Conservation (phyloP, 2,113 vertebrate species). For the Python bivittatus region DNA sequence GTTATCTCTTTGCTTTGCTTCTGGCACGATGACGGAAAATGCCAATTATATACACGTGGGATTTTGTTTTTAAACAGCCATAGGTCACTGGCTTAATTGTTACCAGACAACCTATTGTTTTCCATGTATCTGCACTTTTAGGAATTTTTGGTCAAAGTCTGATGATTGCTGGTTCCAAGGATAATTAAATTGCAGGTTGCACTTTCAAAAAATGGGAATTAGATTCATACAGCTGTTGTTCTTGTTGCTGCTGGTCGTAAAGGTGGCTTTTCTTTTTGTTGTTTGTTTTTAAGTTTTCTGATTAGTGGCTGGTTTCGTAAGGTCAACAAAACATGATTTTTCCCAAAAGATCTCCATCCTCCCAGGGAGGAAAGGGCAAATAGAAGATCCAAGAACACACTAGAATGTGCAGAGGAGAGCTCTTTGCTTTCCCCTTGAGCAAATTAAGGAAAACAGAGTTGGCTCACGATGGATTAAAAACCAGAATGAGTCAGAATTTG, state of each 20-base stretch:
- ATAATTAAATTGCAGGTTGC: not conserved
- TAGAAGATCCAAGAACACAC: not conserved
- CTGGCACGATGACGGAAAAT: slow-evolving; percentile 16
- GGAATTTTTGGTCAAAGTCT: not conserved
- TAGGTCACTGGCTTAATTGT: slow-evolving; percentile 10
- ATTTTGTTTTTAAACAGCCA: slow-evolving; percentile 20
- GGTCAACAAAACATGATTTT: not conserved
- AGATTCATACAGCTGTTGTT: not conserved
- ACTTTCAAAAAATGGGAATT: not conserved
- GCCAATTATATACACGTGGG: slow-evolving; percentile 17
- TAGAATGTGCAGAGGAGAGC: not conserved
- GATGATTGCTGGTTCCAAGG: not conserved
- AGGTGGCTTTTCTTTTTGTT: not conserved
- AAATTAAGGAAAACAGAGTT: not conserved
- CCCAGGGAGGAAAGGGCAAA: not conserved
- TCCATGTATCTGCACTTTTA: not conserved
- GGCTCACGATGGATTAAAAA: not conserved
- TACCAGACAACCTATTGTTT: slow-evolving; percentile 12
- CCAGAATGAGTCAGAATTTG: not conserved
- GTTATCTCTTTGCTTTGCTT: slow-evolving; percentile 19
- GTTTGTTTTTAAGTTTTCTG: not conserved
- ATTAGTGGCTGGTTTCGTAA: not conserved
- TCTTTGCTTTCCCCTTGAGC: not conserved
- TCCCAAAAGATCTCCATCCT: not conserved
- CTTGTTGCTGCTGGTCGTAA: not conserved